Conservation (phyloP, 2,113 vertebrate species). For the Tychaedon coryphoeus region DNA sequence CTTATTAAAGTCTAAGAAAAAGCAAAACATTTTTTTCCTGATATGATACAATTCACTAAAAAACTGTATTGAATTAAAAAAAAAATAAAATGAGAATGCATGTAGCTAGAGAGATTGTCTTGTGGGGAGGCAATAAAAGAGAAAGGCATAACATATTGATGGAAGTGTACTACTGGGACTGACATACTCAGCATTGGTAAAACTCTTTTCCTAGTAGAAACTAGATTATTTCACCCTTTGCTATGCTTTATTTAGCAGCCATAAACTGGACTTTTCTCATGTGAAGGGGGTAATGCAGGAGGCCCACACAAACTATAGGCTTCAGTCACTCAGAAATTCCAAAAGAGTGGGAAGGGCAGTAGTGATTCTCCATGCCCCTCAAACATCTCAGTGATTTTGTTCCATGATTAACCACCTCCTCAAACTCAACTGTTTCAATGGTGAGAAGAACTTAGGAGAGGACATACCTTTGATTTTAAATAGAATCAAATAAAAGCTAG, state of each 20-base stretch:
- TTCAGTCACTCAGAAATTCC: neutral
- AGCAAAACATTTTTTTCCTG: neutral
- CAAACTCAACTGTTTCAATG: neutral
- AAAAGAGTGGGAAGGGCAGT: neutral
- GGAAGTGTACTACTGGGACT: neutral
- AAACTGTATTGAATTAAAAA: neutral
- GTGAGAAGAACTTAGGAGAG: neutral
- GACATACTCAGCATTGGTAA: neutral
- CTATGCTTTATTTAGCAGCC: neutral
- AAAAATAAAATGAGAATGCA: neutral
- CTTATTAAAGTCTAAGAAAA: neutral
- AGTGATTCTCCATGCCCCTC: neutral
- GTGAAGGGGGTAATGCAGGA: neutral
- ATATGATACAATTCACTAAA: neutral
- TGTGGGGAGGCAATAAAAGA: neutral
- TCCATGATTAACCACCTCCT: neutral
- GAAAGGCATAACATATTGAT: neutral
- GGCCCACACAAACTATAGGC: neutral
- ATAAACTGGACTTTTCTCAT: neutral
- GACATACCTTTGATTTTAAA: neutral
- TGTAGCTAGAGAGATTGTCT: neutral
- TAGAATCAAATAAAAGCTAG: neutral
- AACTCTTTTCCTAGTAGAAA: neutral
- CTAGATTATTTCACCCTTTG: neutral
- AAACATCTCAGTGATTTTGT: neutral